Conservation (phyloP, 2,888 invertebrate species). For the Lepidonotus clava region DNA sequence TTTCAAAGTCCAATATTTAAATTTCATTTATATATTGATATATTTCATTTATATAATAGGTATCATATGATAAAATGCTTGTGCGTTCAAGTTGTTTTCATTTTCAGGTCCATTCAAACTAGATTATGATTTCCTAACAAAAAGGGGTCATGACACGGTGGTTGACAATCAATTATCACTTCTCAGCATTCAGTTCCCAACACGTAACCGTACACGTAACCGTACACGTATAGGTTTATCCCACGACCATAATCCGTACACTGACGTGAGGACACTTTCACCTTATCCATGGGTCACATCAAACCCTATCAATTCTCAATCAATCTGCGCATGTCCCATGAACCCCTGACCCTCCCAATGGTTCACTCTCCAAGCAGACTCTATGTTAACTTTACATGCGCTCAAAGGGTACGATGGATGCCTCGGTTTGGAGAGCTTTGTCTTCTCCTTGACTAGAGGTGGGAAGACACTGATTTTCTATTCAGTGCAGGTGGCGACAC, state of each 20-base stretch:
- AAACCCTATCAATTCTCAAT: neutral
- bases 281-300: neutral
- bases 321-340: neutral
- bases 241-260: neutral
- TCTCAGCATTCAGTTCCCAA: neutral
- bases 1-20: too few relatives aligned
- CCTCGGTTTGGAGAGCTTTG: too few relatives aligned
- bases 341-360: conserved; percentile 20
- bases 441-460: neutral
- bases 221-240: neutral
- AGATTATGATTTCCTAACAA: too few relatives aligned
- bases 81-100: too few relatives aligned
- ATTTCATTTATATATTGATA: too few relatives aligned
- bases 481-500: conserved; percentile 31
- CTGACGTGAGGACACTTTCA: neutral
- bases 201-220: neutral
- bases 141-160: too few relatives aligned
- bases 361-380: too few relatives aligned
- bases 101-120: too few relatives aligned
- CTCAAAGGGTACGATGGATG: too few relatives aligned
- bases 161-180: neutral
- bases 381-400: too few relatives aligned
- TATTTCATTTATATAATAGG: too few relatives aligned
- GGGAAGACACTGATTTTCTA: neutral
- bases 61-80: too few relatives aligned